Percentiles rank a stretch among this genome's conserved stretches.
Conservation (phyloP, 2,113 vertebrate species). For the Castor canadensis region DNA sequence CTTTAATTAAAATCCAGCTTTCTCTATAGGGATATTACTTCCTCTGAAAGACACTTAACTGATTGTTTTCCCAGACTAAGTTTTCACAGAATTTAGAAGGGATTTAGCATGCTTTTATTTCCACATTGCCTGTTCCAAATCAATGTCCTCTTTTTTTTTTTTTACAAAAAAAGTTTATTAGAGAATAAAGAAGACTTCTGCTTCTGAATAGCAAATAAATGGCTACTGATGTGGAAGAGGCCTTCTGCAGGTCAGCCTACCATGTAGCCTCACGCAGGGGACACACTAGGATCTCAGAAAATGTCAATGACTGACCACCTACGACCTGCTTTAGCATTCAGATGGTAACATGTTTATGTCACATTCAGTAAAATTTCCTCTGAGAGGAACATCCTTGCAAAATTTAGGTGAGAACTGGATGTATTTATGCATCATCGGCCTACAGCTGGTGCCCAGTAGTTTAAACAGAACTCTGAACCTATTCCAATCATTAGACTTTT, state of each 20-base stretch:
- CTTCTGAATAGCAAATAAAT: background rate
- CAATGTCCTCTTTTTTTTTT: background rate
- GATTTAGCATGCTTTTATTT: background rate
- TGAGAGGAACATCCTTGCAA: background rate
- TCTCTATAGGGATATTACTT: background rate
- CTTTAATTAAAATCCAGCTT: conserved; percentile 37
- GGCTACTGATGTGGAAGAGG: background rate
- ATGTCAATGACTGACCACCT: background rate
- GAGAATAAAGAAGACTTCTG: background rate
- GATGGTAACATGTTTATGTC: background rate
- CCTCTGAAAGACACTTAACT: background rate
- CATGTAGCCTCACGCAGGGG: fast-evolving
- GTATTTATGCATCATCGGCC: background rate
- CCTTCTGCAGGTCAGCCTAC: background rate
- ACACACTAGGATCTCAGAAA: background rate
- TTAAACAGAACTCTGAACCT: background rate
- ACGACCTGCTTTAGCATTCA: background rate
- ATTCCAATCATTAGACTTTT: background rate
- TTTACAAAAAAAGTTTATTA: background rate
- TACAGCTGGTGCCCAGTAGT: background rate
- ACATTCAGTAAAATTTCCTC: conserved; percentile 39
- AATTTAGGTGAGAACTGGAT: background rate
- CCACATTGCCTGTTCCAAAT: background rate
- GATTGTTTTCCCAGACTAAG: background rate
- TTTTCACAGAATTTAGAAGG: background rate